Percentiles rank a stretch among this genome's conserved stretches.
These are phyloP conservation scores for Eupithecia subumbrata DNA, from an alignment of 2,888 invertebrate genomes.

Conservation along the genomic window DNA sequence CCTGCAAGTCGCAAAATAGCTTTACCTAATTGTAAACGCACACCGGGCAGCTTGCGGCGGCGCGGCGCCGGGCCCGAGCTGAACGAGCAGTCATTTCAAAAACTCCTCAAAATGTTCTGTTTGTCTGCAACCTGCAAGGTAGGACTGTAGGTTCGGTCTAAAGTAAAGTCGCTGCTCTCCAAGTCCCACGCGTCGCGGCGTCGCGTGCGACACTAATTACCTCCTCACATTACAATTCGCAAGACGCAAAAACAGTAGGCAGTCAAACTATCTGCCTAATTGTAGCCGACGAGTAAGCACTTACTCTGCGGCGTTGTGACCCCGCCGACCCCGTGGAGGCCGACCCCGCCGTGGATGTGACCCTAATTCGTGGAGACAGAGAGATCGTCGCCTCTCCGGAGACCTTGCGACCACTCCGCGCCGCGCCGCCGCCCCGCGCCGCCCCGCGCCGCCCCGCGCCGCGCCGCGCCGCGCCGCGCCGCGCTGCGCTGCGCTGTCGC, in stretches of 20 bases:
- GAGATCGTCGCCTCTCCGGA: conserved; percentile 41
- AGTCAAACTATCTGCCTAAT: conserved; percentile 50
- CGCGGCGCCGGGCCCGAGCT: too few relatives aligned
- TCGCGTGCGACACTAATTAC: conserved; percentile 57
- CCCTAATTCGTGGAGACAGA: conserved; percentile 42
- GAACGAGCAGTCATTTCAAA: neutral
- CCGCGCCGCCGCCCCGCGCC: too few relatives aligned
- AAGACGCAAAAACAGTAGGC: conserved; percentile 48
- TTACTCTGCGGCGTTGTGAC: conserved; percentile 29
- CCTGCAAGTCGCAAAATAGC: too few relatives aligned
- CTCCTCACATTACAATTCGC: conserved; percentile 43
- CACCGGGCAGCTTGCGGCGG: too few relatives aligned
- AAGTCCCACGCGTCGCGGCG: neutral
- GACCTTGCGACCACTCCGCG: conserved; percentile 18
- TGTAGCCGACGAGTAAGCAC: conserved; percentile 34
- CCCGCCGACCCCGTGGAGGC: conserved; percentile 13
- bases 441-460: too few relatives aligned
- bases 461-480: too few relatives aligned
- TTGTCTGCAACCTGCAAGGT: neutral
- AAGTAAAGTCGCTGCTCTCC: neutral
- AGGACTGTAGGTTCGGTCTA: neutral
- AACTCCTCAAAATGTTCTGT: neutral
- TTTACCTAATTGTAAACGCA: too few relatives aligned
- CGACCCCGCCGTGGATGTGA: conserved; percentile 31
- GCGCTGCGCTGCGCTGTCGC: too few relatives aligned